Conservation (phyloP, 2,797 vertebrate genomes). For the Lacerta agilis region DNA sequence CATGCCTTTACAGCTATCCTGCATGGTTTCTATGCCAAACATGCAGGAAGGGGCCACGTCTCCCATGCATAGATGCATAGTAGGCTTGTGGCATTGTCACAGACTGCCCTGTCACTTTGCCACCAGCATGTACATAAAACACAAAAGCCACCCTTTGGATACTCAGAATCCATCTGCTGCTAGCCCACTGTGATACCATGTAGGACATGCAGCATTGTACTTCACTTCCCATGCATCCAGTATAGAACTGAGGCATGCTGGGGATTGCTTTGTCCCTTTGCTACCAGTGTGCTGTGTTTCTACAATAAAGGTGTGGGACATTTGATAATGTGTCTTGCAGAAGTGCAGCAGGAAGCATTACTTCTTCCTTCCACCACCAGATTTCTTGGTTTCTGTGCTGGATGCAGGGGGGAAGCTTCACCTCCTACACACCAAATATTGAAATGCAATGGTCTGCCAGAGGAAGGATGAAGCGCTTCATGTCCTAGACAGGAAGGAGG, state of each 20-base stretch:
- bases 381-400: background rate
- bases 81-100: background rate
- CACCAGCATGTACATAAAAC: background rate
- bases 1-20: no score
- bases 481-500: background rate
- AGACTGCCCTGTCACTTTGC: background rate
- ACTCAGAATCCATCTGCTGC: background rate
- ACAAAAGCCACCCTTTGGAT: background rate
- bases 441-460: background rate
- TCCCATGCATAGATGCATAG: background rate
- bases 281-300: background rate
- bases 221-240: background rate
- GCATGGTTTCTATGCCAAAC: background rate
- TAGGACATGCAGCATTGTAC: background rate
- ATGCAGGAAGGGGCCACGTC: background rate
- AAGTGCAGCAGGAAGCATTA: background rate
- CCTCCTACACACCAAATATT: background rate
- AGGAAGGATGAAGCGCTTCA: background rate
- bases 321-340: background rate
- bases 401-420: background rate
- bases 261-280: background rate
- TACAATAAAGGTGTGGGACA: background rate
- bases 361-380: background rate
- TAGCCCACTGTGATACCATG: background rate
- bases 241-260: background rate